phyloP scores from a whole-genome alignment of 2,888 invertebrate genomes.

The Sesamia inferens region DNA sequence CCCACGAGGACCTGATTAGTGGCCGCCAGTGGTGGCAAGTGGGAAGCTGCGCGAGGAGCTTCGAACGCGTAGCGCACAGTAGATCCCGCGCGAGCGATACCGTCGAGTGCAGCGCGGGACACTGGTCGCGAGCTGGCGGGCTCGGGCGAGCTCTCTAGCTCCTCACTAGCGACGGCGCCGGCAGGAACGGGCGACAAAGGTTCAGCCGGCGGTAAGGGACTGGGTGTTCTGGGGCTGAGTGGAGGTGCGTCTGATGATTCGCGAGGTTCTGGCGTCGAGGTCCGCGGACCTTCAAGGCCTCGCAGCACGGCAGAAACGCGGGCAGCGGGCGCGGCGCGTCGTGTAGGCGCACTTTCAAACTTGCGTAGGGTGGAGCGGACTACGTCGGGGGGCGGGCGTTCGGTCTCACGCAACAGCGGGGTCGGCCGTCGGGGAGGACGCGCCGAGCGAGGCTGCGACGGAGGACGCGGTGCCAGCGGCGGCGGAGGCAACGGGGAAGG shows the following conservation, averaged over 20 bases:
- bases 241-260: constrained; percentile 68
- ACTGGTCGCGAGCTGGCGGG: constrained; percentile 80
- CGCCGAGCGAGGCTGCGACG: constrained; percentile 85
- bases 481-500: constrained; percentile 86
- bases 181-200: constrained; percentile 88
- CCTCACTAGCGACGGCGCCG: constrained; percentile 79
- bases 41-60: constrained; percentile 77
- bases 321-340: constrained; percentile 87
- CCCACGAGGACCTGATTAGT: constrained; percentile 81
- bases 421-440: constrained; percentile 82
- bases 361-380: constrained; percentile 96
- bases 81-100: constrained; percentile 92
- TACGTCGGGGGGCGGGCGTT: constrained; percentile 96
- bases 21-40: constrained; percentile 82
- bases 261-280: constrained; percentile 80
- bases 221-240: constrained; percentile 71
- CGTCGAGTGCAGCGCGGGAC: constrained; percentile 91
- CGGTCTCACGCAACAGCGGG: constrained; percentile 89
- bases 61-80: constrained; percentile 91
- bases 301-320: constrained; percentile 84
- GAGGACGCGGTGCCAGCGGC: constrained; percentile 76
- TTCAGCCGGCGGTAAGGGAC: constrained; percentile 87
- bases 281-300: constrained; percentile 77
- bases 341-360: constrained; percentile 93
- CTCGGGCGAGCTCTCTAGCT: constrained; percentile 68